A percentile compares a stretch with the other conserved stretches of the same genome.
Conservation (phyloP, 64 coral and sea anemone species). For the Acropora tenuis region DNA sequence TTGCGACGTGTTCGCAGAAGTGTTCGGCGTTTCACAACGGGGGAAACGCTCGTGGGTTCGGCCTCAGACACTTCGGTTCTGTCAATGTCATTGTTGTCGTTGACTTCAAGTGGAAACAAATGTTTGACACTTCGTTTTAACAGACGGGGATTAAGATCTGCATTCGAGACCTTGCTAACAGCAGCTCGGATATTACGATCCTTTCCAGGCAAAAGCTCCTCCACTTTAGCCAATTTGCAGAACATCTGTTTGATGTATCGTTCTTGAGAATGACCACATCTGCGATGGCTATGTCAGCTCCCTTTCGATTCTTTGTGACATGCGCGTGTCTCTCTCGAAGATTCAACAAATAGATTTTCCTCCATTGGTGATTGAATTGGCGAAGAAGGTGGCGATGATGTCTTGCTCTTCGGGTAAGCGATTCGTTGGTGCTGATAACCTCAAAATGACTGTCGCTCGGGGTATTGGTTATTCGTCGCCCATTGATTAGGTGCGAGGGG, state of each 20-base stretch:
- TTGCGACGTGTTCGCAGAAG: not conserved
- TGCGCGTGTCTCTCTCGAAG: too few relatives aligned
- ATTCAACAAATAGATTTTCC: too few relatives aligned
- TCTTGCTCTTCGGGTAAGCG: too few relatives aligned
- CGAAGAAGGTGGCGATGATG: too few relatives aligned
- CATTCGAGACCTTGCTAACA: not conserved
- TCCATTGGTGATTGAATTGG: too few relatives aligned
- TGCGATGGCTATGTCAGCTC: constrained; percentile 3
- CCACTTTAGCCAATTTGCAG: not conserved
- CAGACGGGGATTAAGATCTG: not conserved
- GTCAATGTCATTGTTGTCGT: not conserved
- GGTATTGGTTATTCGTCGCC: constrained; percentile 31
- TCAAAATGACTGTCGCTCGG: constrained; percentile 62
- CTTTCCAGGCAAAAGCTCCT: not conserved
- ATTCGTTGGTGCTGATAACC: constrained; percentile 7
- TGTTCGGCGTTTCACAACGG: too few relatives aligned
- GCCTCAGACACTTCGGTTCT: not conserved
- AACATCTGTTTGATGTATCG: constrained; percentile 17
- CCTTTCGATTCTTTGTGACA: too few relatives aligned
- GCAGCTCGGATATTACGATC: constrained; percentile 2
- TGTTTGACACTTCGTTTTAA: not conserved
- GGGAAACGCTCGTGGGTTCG: not conserved
- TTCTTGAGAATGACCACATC: constrained; percentile 35
- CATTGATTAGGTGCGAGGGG: constrained; percentile 49
- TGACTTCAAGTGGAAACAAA: constrained; percentile 14